Percentiles rank a stretch among this genome's conserved stretches.
These are phyloP conservation scores for Rhagoletis zephyria DNA, from an alignment of 1,140 invertebrate species.

Conservation along the genomic window DNA sequence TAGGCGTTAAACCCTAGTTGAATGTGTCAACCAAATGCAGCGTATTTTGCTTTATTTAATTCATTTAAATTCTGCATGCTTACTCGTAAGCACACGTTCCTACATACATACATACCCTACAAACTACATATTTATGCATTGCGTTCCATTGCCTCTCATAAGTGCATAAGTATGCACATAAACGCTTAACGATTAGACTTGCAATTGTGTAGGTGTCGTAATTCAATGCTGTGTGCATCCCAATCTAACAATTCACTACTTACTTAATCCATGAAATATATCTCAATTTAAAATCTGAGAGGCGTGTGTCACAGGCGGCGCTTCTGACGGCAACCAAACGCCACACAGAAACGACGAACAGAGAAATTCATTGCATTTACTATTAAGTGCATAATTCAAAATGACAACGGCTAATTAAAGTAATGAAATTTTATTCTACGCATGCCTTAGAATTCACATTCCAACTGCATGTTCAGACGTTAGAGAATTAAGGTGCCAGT, in stretches of 20 bases:
- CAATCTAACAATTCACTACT: conserved; percentile 7
- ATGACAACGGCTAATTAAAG: conserved; percentile 40
- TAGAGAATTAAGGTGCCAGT: conserved; percentile 17
- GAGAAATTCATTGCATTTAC: too few relatives aligned
- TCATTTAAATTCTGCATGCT: background rate
- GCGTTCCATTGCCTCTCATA: background rate
- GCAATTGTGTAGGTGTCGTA: background rate
- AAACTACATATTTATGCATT: background rate
- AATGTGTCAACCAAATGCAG: background rate
- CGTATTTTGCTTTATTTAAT: conserved; percentile 1
- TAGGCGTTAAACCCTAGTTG: background rate
- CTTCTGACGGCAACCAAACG: background rate
- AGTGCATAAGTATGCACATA: background rate
- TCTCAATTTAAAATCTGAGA: background rate
- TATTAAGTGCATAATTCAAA: conserved; percentile 36
- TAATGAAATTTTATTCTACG: conserved; percentile 44
- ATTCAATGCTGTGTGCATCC: conserved; percentile 20
- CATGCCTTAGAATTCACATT: conserved; percentile 35
- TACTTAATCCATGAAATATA: conserved; percentile 10
- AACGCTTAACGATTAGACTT: background rate
- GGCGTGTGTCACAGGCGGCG: background rate
- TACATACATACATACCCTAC: too few relatives aligned
- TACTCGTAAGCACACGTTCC: too few relatives aligned
- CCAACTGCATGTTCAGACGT: conserved; percentile 43
- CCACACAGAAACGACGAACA: background rate